Conservation (phyloP, 2,888 invertebrate species). For the Kryphioiulus occultus region DNA sequence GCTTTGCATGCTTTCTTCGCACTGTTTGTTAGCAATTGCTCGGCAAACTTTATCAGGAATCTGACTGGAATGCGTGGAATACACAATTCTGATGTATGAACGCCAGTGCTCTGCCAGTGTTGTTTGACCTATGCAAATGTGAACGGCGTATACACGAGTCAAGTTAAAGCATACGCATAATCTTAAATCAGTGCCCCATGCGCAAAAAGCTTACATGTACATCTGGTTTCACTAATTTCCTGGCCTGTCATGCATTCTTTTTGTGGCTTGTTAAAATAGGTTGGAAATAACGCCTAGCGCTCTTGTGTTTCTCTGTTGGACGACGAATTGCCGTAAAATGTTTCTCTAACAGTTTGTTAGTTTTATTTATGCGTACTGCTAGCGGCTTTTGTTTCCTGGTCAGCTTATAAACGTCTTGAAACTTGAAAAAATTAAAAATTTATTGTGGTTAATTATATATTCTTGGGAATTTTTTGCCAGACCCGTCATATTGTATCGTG, state of each 20-base stretch:
- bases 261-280: background rate
- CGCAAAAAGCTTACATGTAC: background rate
- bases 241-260: background rate
- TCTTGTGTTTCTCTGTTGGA: background rate
- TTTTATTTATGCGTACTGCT: background rate
- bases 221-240: background rate
- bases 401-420: background rate
- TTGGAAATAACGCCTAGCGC: background rate
- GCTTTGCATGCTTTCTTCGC: background rate
- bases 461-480: background rate
- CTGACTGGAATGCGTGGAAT: background rate
- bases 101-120: background rate
- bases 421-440: background rate
- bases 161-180: background rate
- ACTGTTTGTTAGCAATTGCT: background rate
- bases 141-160: background rate
- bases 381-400: background rate
- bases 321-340: background rate
- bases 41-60: background rate
- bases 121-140: conserved; percentile 2
- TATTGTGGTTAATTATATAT: background rate
- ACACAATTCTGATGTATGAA: background rate
- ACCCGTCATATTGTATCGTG: background rate
- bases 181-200: background rate
- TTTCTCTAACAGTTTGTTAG: background rate